Base-by-base conservation (phyloP, 1,140 invertebrate species). In the Glomeris maerens region DNA sequence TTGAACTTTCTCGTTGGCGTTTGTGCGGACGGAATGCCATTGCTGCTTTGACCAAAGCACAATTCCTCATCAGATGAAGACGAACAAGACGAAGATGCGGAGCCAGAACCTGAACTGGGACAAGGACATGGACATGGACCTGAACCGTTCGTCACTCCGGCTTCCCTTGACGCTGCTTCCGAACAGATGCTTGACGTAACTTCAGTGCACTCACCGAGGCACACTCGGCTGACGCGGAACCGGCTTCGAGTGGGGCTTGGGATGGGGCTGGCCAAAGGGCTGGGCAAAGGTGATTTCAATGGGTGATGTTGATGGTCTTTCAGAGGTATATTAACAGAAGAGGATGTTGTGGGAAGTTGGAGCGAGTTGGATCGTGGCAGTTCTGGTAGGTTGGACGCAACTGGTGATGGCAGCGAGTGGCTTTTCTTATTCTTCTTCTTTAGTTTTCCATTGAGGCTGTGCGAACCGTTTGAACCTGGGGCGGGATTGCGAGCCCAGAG, bases 181-280 rank as follows among this genome's bases (percentile, higher is more conserved):
- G n/a, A n/a, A n/a, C n/a, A n/a, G n/a, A n/a, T n/a, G n/a, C n/a
- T n/a, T n/a, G 47, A 48, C 5, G 47, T 36, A n/a, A n/a, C 4
- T 2, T 5, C 2, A 4, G 49, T 21, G 31, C 45, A 27, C 2
- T n/a, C 20, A 14, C 45, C 49, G 17, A 10, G 17, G 7, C 29
- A 25, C 25, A 50, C 49, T 2, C 41, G 20, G 20, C 27, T 45
- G 3, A 50, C 49, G 5, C 40, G 40, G 27, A 50, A 50, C 3
- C 49, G 39, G 26, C 49, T 50, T 27, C 36, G 46, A 2, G 49
- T 5, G 5, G 49, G 49, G 45, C 49, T 50, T 5, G 49, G 49
- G 25, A 42, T 42, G 17, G 4, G 25, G 38, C 10, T 28, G 3
- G 49, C 2, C 13, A 42, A 22, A 5, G 49, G 49, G 38, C 49